phyloP scores from a whole-genome alignment of 2,888 invertebrate species.

The Nemapogon koenigi region DNA sequence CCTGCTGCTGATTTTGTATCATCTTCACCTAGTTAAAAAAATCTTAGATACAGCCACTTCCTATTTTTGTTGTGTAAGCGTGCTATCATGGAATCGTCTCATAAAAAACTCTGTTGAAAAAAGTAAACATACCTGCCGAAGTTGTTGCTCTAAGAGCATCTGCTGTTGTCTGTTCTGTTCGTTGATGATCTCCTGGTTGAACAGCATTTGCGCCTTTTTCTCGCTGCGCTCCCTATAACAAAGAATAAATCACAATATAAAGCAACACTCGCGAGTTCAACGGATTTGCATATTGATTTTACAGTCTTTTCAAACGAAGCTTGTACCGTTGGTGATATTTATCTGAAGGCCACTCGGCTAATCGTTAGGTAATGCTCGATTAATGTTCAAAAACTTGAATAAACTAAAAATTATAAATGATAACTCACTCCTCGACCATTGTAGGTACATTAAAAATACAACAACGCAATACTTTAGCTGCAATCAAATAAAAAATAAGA shows the following conservation, averaged over 20 bases:
- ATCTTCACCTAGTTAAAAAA: slow-evolving; percentile 40
- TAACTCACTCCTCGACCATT: too few species aligned
- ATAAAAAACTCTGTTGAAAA: not conserved
- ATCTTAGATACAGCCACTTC: not conserved
- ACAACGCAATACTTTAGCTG: too few species aligned
- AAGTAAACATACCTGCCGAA: slow-evolving; percentile 40
- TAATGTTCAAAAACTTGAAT: too few species aligned
- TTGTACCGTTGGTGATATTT: too few species aligned
- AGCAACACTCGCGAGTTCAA: not conserved
- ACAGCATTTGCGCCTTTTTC: slow-evolving; percentile 66
- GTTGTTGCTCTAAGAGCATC: slow-evolving; percentile 44
- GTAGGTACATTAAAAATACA: too few species aligned
- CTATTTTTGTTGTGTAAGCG: too few species aligned
- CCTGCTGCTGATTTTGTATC: slow-evolving; percentile 53
- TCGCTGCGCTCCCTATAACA: slow-evolving; percentile 63
- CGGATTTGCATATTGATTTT: too few species aligned
- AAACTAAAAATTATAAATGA: too few species aligned
- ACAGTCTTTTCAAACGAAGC: not conserved
- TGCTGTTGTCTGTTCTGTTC: slow-evolving; percentile 57
- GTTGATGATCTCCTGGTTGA: slow-evolving; percentile 66
- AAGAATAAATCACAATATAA: slow-evolving; percentile 10
- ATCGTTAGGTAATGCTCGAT: too few species aligned
- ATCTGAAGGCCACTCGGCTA: too few species aligned
- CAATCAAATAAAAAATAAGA: too few species aligned
- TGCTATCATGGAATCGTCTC: not conserved